Evolutionary conservation across 2,888 invertebrate genomes (phyloP).

Genomic region (Agrenia bidenticulata): DNA sequence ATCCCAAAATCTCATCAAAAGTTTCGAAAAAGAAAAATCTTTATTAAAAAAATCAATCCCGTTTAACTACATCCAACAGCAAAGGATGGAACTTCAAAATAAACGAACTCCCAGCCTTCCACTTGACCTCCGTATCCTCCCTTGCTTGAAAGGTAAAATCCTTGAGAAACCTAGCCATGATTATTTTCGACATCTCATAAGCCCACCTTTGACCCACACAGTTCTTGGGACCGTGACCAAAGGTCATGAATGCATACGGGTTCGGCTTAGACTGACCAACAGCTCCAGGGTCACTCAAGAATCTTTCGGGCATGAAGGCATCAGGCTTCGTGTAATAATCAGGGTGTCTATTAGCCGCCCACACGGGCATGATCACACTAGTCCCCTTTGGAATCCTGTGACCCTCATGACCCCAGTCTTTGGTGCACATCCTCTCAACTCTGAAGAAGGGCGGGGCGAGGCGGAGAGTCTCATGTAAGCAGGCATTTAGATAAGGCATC

Average conservation of each 20-base stretch:
- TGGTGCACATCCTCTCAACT: slow-evolving; percentile 19
- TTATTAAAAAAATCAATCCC: not conserved
- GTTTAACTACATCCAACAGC: slow-evolving; percentile 15
- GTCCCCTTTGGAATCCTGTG: slow-evolving; percentile 19
- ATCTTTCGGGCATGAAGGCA: slow-evolving; percentile 17
- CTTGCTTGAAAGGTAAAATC: slow-evolving; percentile 12
- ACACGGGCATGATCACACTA: slow-evolving; percentile 18
- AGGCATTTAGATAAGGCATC: slow-evolving; percentile 24
- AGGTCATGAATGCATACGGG: slow-evolving; percentile 20
- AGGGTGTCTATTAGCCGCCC: slow-evolving; percentile 23
- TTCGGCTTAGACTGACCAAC: slow-evolving; percentile 1
- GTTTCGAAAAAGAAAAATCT: too few species aligned
- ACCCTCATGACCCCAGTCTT: slow-evolving; percentile 21
- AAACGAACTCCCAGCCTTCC: slow-evolving; percentile 19
- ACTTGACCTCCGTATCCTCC: slow-evolving; percentile 16
- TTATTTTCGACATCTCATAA: slow-evolving; percentile 22
- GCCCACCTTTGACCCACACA: slow-evolving; percentile 22
- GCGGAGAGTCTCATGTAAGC: slow-evolving; percentile 18
- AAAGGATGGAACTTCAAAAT: slow-evolving; percentile 17
- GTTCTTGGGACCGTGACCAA: slow-evolving; percentile 24
- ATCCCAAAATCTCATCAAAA: too few species aligned
- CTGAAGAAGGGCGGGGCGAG: slow-evolving; percentile 20
- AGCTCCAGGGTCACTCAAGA: slow-evolving; percentile 4
- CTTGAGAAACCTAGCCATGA: slow-evolving; percentile 11
- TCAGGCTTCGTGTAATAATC: slow-evolving; percentile 21